Conservation (phyloP, 2,888 invertebrate genomes). For the Escarpia spicata region DNA sequence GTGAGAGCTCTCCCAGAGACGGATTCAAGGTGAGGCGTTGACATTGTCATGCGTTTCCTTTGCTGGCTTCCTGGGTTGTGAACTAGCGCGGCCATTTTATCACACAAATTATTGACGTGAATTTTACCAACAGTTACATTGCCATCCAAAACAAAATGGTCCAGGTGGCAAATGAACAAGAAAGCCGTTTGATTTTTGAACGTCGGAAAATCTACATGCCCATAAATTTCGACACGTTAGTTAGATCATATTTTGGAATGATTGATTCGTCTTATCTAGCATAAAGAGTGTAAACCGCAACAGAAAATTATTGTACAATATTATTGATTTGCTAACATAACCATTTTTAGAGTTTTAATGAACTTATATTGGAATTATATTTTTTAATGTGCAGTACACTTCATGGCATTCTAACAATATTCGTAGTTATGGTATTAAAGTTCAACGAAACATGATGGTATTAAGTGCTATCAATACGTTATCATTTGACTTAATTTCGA, state of each 20-base stretch:
- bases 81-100: not conserved
- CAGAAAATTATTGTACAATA: not conserved
- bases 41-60: not conserved
- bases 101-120: not conserved
- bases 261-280: not conserved
- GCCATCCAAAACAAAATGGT: no score
- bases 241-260: no score
- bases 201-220: no score
- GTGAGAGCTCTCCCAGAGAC: conserved; percentile 29
- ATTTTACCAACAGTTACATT: not conserved
- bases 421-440: not conserved
- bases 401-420: not conserved
- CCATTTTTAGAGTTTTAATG: not conserved
- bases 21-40: conserved; percentile 36
- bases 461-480: not conserved
- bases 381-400: not conserved
- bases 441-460: not conserved
- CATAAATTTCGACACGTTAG: no score
- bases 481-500: not conserved
- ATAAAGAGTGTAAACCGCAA: not conserved
- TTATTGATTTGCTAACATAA: not conserved
- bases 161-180: no score
- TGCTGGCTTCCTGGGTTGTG: not conserved
- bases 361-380: not conserved
- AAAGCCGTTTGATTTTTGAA: no score